Evolutionary conservation across 1,140 invertebrate genomes (phyloP).

Genomic region (Diplogasteroides magnus): DNA sequence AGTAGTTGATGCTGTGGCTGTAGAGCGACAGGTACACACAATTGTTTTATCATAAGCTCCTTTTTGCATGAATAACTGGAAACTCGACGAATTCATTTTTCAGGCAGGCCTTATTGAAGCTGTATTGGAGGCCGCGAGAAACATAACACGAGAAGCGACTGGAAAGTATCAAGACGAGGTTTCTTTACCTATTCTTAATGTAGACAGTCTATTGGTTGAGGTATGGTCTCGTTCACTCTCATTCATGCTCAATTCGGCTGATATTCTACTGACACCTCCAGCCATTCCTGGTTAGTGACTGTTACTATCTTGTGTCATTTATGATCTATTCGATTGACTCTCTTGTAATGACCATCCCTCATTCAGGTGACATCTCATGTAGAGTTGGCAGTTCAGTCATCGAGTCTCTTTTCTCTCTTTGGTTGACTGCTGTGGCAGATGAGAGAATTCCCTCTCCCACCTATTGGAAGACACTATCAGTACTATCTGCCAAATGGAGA

Average conservation of each 20-base stretch:
- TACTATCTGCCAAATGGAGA: constrained; percentile 37
- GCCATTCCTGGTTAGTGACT: constrained; percentile 12
- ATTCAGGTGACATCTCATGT: constrained; percentile 24
- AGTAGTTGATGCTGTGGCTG: not conserved
- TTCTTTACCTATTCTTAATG: not conserved
- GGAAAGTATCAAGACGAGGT: constrained; percentile 36
- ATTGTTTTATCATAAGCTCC: not conserved
- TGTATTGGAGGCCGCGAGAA: constrained; percentile 19
- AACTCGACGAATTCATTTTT: constrained; percentile 15
- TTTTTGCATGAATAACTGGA: not conserved
- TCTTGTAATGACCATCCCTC: not conserved
- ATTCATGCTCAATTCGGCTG: constrained; percentile 27
- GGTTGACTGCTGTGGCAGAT: constrained; percentile 39
- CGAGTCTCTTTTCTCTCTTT: constrained; percentile 41
- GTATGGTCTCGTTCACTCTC: constrained; percentile 29
- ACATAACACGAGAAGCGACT: constrained; percentile 17
- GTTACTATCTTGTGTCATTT: not conserved
- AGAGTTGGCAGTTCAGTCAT: constrained; percentile 22
- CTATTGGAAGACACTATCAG: constrained; percentile 49
- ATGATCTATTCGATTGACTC: not conserved
- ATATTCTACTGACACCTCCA: constrained; percentile 28
- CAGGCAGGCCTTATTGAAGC: constrained; percentile 26
- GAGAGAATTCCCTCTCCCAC: constrained; percentile 44
- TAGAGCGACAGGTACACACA: not conserved
- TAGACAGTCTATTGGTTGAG: not conserved